Evolutionary conservation across 2,888 invertebrate genomes (phyloP).

Genomic region (Ectemnius continuus): DNA sequence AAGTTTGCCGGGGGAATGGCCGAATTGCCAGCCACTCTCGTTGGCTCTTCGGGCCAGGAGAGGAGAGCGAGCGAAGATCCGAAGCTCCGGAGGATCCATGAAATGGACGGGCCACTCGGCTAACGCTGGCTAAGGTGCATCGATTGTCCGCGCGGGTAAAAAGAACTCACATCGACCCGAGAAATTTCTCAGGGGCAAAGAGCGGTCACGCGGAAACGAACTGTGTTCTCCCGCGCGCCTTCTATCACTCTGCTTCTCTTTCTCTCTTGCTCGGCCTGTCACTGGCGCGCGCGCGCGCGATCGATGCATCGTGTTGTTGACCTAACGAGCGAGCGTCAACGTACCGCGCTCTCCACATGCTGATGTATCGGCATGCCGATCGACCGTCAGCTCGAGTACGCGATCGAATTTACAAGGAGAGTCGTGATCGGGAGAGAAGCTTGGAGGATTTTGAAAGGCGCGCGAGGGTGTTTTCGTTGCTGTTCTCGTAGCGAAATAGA

Average conservation of each 20-base stretch:
- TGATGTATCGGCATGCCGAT: constrained; percentile 5
- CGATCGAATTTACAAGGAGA: constrained; percentile 2
- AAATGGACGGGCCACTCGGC: constrained; percentile 14
- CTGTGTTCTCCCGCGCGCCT: neutral
- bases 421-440: too few relatives aligned
- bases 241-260: neutral
- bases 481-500: constrained; percentile 22
- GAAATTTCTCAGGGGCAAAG: constrained; percentile 9
- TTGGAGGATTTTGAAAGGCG: neutral
- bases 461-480: constrained; percentile 16
- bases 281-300: neutral
- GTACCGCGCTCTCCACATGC: neutral
- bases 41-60: constrained; percentile 26
- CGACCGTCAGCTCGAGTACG: neutral
- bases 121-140: constrained; percentile 35
- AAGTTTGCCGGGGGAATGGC: neutral
- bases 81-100: neutral
- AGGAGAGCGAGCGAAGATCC: neutral
- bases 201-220: constrained; percentile 8
- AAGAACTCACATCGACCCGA: constrained; percentile 1
- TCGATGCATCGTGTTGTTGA: constrained; percentile 10
- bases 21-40: constrained; percentile 6
- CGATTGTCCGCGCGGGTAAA: constrained; percentile 18
- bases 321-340: constrained; percentile 4
- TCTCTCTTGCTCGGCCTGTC: neutral